Conservation (phyloP, 2,113 vertebrate species). For the Nothocercus julius region DNA sequence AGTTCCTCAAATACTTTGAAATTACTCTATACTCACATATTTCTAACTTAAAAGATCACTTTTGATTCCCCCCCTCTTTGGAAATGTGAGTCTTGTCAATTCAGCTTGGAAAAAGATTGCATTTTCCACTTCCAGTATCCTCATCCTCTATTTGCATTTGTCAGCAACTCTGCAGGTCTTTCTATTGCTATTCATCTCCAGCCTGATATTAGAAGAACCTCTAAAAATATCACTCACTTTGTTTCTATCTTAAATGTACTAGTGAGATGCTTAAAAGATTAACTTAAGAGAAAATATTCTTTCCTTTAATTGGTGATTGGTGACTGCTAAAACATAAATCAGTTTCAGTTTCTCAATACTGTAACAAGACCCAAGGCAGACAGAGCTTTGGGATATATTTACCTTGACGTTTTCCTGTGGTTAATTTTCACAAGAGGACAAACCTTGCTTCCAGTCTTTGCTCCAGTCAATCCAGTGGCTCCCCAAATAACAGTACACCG, state of each 20-base stretch:
- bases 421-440: not conserved
- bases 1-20: not conserved
- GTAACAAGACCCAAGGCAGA: not conserved
- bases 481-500: constrained; percentile 32
- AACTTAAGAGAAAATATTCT: not conserved
- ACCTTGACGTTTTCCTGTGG: not conserved
- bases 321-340: not conserved
- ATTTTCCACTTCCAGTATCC: not conserved
- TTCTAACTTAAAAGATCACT: not conserved
- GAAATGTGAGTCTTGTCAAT: not conserved
- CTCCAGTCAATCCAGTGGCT: constrained; percentile 19
- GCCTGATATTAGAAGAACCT: not conserved
- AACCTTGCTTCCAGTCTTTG: not conserved
- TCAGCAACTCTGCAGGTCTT: not conserved
- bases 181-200: not conserved
- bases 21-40: not conserved
- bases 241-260: not conserved
- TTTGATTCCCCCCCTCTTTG: not conserved
- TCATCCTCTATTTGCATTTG: not conserved
- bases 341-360: not conserved
- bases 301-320: not conserved
- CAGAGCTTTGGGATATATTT: not conserved
- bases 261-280: not conserved
- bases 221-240: not conserved
- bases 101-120: not conserved